These are phyloP conservation scores for Abrostola tripartita DNA, from an alignment of 2,888 invertebrate species.

Conservation along the genomic window DNA sequence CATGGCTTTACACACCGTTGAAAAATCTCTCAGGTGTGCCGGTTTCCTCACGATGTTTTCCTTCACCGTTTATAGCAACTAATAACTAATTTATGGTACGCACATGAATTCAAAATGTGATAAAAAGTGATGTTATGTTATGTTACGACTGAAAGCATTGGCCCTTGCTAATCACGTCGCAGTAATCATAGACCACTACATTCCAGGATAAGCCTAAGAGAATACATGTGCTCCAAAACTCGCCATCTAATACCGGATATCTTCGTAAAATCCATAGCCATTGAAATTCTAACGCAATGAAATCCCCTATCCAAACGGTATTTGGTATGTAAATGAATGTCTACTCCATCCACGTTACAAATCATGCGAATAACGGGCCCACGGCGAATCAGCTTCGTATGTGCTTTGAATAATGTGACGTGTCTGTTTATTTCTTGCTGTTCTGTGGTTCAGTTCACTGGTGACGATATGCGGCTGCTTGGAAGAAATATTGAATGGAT, in stretches of 20 bases:
- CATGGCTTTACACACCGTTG: no score
- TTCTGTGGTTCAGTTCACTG: conserved; percentile 1
- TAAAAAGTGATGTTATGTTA: no score
- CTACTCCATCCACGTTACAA: conserved; percentile 54
- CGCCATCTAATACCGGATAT: conserved; percentile 9
- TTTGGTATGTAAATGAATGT: conserved; percentile 53
- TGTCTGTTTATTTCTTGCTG: conserved; percentile 39
- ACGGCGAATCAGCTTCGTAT: conserved; percentile 60
- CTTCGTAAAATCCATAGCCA: conserved; percentile 33
- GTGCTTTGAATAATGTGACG: conserved; percentile 60
- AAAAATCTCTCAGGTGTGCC: no score
- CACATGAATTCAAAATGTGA: no score
- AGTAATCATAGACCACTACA: not conserved
- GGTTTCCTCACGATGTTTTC: no score
- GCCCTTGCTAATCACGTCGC: not conserved
- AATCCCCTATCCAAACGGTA: conserved; percentile 45
- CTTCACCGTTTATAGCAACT: no score
- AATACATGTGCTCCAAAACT: not conserved
- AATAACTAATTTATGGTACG: no score
- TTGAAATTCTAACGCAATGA: conserved; percentile 55
- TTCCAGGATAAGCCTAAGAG: not conserved
- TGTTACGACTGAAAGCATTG: no score
- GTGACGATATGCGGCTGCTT: conserved; percentile 10
- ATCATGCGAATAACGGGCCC: conserved; percentile 62
- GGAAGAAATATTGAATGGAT: conserved; percentile 16